Base-by-base conservation (phyloP, 1,140 invertebrate species). In the Idris sp. region DNA sequence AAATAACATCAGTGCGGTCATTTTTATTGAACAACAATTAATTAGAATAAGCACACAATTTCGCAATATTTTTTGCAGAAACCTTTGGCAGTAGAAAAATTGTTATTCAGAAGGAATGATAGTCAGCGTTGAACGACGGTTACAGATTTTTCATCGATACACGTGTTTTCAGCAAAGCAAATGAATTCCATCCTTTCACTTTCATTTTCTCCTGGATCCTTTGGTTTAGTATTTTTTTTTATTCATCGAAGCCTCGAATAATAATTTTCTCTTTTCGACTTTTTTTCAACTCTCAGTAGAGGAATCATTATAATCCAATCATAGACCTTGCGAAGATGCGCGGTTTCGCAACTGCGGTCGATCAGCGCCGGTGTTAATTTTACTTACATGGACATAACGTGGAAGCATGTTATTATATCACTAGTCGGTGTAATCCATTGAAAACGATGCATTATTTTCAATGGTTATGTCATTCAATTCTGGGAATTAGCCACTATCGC, bases 121-220 rank as follows among this genome's bases (percentile, higher is more conserved):
- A 26, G 33, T 8, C 44, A 7, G 44, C 14, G 44, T 26, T 13
- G 22, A 43, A 14, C 8, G 14, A 30, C 33, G 31, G 26, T 40
- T 48, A 28, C 2, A 61, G 58, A 48, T 43, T 51, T 18, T 53
- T 54, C n/a, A 54, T 65, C 48, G 61, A 65, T 65, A 65, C 62
- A 68, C 53, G 53, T 51, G 64, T 68, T 68, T 68, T 51, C 48
- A 67, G 53, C 36, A 43, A 33, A 68, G 25, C 53, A 53, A 36
- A 35, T 43, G 44, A 58, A 68, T 68, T 51, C 53, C 35, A 51
- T 58, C 53, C 64, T 68, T 68, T 68, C 64, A 68, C 64, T 68
- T 68, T 68, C 64, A 58, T 58, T 68, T 56, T 67, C 51, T 67
- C 51, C 40, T 8, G 19, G 25, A 30, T 46, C 28, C 46, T 46